Evolutionary conservation across 2,113 vertebrate species (phyloP), one percentile per base, ranked within the genome.

Genomic region (Neodon shergylaensis): DNA sequence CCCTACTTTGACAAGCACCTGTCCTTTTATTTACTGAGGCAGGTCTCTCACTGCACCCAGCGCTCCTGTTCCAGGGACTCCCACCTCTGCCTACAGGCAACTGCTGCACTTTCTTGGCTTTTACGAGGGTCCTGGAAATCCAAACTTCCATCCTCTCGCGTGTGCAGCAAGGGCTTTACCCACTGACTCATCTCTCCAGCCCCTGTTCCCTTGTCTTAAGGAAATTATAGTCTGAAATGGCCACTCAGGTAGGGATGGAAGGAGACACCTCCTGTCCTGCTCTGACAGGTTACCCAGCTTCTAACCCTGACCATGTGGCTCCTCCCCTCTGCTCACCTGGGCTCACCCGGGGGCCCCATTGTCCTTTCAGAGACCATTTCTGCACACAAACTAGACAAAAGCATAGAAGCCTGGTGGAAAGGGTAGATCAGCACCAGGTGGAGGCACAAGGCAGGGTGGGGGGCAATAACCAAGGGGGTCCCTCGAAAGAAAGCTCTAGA

Each of bases 401-500:
- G 36, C 21, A 39, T 13, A 36, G 14, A 28, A 9, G 36, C 36
- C 13, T 39, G 24, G 24, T 73, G 22, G 13, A 73, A 39, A 74
- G 49, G 49, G 36, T 28, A 14, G 33, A 17, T 73, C n/a, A 28
- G 44, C 13, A n/a, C 36, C 6, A 22, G 61, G 7, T 36, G 42
- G 12, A 17, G 17, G 49, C 14, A 21, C 11, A 22, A 81, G 88
- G 47, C 26, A 6, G 36, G 22, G 36, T 49, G 4, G n/a, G 24
- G 88, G 31, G 61, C 79, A 6, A 26, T 33, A 77, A 79, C 74
- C 36, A 47, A 47, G 76, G 73, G 61, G 66, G 79, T 33, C 68
- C 44, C 28, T n/a, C 82, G 28, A 87, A 68, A 96, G 49, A 87
- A 68, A 96, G 49, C 47, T 11, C 82, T 61, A 70, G 97, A 63